phyloP scores from a whole-genome alignment of 92 coral and sea anemone genomes.

The Diadumene lineata region DNA sequence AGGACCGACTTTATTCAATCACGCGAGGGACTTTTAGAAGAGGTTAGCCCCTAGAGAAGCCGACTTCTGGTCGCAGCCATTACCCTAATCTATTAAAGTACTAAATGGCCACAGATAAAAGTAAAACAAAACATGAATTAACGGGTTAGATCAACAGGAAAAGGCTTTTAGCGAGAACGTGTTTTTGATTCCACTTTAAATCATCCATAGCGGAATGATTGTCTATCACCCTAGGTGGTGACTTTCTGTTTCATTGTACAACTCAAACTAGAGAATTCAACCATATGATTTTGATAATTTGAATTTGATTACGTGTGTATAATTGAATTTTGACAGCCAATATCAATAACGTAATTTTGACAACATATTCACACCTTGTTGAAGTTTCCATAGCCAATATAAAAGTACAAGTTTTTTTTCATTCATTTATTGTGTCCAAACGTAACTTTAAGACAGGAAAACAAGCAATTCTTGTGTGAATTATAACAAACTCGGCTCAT shows the following conservation, averaged over 20 bases:
- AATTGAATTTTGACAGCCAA: not conserved
- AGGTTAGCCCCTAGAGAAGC: not conserved
- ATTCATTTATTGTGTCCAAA: too few species aligned
- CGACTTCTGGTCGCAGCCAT: not conserved
- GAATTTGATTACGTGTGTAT: not conserved
- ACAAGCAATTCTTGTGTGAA: too few species aligned
- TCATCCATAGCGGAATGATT: not conserved
- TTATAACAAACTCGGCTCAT: too few species aligned
- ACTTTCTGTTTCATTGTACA: not conserved
- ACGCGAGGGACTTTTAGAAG: slow-evolving; percentile 2
- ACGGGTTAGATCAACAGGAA: slow-evolving; percentile 3
- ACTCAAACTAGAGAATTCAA: not conserved
- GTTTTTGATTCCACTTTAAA: not conserved
- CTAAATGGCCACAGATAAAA: not conserved
- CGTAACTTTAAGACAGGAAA: too few species aligned
- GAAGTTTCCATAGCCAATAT: too few species aligned
- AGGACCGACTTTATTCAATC: not conserved
- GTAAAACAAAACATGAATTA: slow-evolving; percentile 8
- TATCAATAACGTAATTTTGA: not conserved
- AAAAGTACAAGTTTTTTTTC: too few species aligned
- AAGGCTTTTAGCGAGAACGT: not conserved
- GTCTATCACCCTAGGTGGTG: not conserved
- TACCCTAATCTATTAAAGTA: not conserved
- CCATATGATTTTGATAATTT: not conserved
- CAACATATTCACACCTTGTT: slow-evolving; percentile 3